phyloP scores from a whole-genome alignment of 2,113 vertebrate genomes.

The Tyrannus savana region DNA sequence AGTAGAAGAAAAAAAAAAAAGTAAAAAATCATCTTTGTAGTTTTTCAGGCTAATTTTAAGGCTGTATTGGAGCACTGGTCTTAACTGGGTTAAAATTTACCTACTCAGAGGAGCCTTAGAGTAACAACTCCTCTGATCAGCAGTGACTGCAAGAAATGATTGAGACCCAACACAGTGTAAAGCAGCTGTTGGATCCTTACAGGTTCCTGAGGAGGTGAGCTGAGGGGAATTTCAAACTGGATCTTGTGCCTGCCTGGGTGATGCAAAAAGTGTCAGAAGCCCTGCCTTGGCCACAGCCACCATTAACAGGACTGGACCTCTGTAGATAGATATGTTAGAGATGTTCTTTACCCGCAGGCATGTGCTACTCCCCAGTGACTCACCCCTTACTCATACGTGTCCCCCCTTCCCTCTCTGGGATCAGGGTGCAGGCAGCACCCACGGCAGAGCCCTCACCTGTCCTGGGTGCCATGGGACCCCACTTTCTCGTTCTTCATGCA shows the following conservation, averaged over 20 bases:
- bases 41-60: neutral
- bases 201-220: neutral
- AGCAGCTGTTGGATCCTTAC: neutral
- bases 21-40: neutral
- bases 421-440: neutral
- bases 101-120: neutral
- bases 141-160: neutral
- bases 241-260: neutral
- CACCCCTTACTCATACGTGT: neutral
- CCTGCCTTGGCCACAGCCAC: neutral
- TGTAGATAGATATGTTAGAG: neutral
- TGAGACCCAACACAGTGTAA: neutral
- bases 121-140: neutral
- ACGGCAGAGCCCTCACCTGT: slow-evolving; percentile 81
- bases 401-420: neutral
- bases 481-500: slow-evolving; percentile 93
- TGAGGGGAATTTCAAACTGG: neutral
- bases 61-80: neutral
- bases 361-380: neutral
- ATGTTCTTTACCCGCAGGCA: neutral
- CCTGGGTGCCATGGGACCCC: slow-evolving; percentile 93
- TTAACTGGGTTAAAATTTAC: neutral
- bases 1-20: neutral
- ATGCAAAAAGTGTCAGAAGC: neutral
- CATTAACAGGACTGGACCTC: neutral